Conservation (phyloP, 2,888 invertebrate genomes). For the Girardia tigrina region DNA sequence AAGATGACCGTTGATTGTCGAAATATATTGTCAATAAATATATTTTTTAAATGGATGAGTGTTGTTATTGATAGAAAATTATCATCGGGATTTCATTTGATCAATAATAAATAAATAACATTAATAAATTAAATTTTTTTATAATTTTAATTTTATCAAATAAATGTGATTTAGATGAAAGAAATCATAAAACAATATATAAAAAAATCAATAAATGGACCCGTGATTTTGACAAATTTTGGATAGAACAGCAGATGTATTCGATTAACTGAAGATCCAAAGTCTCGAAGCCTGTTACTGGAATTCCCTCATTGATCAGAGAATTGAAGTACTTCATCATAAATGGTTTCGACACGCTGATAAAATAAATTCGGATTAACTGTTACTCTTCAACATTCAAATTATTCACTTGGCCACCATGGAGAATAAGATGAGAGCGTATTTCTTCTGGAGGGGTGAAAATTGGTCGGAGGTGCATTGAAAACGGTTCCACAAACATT, state of each 20-base stretch:
- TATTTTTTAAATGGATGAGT: too few relatives aligned
- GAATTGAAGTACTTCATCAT: not conserved
- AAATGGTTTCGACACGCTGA: not conserved
- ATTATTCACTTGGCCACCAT: not conserved
- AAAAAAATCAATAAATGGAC: not conserved
- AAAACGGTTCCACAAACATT: constrained; percentile 67
- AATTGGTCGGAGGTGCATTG: constrained; percentile 58
- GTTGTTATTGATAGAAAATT: too few relatives aligned
- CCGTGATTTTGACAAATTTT: not conserved
- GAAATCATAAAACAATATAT: not conserved
- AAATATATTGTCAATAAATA: too few relatives aligned
- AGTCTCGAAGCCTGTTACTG: not conserved
- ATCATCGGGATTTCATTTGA: too few relatives aligned
- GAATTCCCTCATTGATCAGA: not conserved
- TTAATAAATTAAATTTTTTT: too few relatives aligned
- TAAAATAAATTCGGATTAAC: not conserved
- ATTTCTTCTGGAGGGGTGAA: not conserved
- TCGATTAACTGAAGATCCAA: not conserved
- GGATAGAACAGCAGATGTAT: not conserved
- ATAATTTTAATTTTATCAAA: too few relatives aligned
- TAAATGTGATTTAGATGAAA: too few relatives aligned
- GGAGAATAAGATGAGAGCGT: not conserved
- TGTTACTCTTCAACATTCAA: not conserved
- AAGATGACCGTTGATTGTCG: too few relatives aligned
- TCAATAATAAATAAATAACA: too few relatives aligned